Conservation (phyloP, 2,888 invertebrate species). For the Lycaena phlaeas region DNA sequence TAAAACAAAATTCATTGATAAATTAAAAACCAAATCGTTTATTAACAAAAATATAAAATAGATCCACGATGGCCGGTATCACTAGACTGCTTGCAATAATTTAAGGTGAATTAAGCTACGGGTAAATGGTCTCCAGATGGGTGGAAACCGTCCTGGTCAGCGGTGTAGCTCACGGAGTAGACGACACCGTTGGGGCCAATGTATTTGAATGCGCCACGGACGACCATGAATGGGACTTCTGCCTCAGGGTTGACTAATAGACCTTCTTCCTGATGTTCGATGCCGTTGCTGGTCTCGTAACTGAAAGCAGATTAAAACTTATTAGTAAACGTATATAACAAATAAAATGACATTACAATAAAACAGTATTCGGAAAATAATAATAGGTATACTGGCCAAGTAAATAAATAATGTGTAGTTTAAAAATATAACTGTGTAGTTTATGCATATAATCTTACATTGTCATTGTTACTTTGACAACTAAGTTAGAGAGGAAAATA, state of each 20-base stretch:
- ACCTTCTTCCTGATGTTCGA: conserved; percentile 15
- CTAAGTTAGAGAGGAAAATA: too few relatives aligned
- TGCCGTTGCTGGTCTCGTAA: conserved; percentile 43
- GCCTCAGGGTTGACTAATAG: conserved; percentile 30
- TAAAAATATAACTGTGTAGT: too few relatives aligned
- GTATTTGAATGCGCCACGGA: conserved; percentile 46
- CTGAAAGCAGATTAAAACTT: conserved; percentile 21
- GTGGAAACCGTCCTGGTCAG: conserved; percentile 70
- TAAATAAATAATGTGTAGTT: too few relatives aligned
- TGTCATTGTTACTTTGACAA: too few relatives aligned
- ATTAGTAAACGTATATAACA: not conserved
- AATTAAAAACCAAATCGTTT: not conserved
- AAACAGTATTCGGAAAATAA: too few relatives aligned
- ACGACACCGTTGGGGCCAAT: conserved; percentile 53
- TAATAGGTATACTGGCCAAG: not conserved
- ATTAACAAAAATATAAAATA: not conserved
- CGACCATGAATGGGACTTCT: conserved; percentile 37
- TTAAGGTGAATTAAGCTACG: conserved; percentile 9
- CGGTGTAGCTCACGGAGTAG: conserved; percentile 63
- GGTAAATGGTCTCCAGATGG: conserved; percentile 49
- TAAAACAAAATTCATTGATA: not conserved
- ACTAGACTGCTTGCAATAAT: too few relatives aligned
- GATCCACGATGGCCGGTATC: too few relatives aligned
- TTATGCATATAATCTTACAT: too few relatives aligned
- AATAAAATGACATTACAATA: too few relatives aligned